Conservation (phyloP, 2,888 invertebrate species). For the Aromia moschata region DNA sequence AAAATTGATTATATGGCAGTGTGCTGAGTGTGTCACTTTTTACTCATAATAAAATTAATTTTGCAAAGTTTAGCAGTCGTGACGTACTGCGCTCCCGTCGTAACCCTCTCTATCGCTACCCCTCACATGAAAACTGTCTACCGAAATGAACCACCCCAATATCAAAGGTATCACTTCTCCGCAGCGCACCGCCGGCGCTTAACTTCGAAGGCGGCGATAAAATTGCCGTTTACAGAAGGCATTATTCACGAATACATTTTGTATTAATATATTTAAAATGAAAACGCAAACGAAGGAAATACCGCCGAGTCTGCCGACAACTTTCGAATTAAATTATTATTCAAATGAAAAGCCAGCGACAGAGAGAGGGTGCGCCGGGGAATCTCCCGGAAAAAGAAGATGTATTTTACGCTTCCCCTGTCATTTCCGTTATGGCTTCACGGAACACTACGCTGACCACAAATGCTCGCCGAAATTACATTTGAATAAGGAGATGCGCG, state of each 20-base stretch:
- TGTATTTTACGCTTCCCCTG: constrained; percentile 56
- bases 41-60: no score
- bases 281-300: constrained; percentile 55
- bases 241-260: constrained; percentile 51
- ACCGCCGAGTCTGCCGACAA: constrained; percentile 51
- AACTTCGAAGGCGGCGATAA: constrained; percentile 18
- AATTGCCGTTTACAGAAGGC: constrained; percentile 45
- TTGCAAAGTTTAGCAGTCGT: no score
- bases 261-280: constrained; percentile 57
- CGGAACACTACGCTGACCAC: constrained; percentile 54
- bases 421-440: constrained; percentile 53
- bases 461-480: constrained; percentile 54
- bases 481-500: constrained; percentile 53
- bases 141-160: neutral
- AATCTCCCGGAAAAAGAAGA: constrained; percentile 54
- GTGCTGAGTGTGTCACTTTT: no score
- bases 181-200: neutral
- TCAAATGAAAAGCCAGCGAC: constrained; percentile 56
- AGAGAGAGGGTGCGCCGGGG: constrained; percentile 41
- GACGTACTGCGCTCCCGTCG: no score
- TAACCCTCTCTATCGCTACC: no score
- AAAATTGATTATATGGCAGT: no score
- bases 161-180: neutral
- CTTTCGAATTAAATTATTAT: constrained; percentile 59
- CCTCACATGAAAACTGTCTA: no score